Base-by-base conservation (phyloP, 2,888 invertebrate species). In the Amaurobius ferox region DNA sequence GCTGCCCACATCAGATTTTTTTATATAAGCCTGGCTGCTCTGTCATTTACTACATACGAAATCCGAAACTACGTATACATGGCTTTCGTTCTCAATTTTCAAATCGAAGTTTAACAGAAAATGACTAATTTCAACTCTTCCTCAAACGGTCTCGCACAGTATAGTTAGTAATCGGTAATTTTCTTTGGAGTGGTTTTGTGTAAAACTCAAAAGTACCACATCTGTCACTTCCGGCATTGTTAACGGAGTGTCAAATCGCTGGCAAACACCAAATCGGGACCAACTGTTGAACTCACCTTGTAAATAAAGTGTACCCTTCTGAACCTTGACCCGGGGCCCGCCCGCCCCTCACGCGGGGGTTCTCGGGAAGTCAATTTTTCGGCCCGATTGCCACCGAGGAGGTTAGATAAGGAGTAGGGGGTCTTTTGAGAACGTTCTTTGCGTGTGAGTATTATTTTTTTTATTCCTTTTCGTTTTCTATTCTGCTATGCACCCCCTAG, bases 221-320 rank as follows among this genome's bases (percentile, higher is more conserved):
- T 85, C 83, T 85, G 83, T 85, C 76, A 72, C 61, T 85, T 85
- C 83, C 83, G 77, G 83, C 39, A 28, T 55, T 66, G 77, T 77
- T 71, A 71, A 71, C 30, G 32, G 71, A 77, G 55, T 32, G 55
- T 76, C 48, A 68, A 73, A 67, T 55, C 30, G 40, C 16, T 29
- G 11, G 30, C 16, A 30, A 64, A 64, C 30, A 64, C 29, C 29
- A 13, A 64, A 29, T 64, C 28, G 44, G 23, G 23, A 32, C 81
- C 81, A 76, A 74, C 80, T 68, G 61, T 68, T 55, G 55, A 39
- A 16, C 70, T 76, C 55, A 48, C 68, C 70, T 70, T 32, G 35
- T 72, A 79, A 79, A 79, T 71, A 79, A 55, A 72, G 64, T 72
- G 64, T 64, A 79, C 79, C 79, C 64, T 72, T 66, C 11, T n/a